A percentile compares a stretch with the other conserved stretches of the same genome.
These are phyloP conservation scores for Noctilio leporinus DNA, from an alignment of 2,113 vertebrate genomes.

Conservation along the genomic window DNA sequence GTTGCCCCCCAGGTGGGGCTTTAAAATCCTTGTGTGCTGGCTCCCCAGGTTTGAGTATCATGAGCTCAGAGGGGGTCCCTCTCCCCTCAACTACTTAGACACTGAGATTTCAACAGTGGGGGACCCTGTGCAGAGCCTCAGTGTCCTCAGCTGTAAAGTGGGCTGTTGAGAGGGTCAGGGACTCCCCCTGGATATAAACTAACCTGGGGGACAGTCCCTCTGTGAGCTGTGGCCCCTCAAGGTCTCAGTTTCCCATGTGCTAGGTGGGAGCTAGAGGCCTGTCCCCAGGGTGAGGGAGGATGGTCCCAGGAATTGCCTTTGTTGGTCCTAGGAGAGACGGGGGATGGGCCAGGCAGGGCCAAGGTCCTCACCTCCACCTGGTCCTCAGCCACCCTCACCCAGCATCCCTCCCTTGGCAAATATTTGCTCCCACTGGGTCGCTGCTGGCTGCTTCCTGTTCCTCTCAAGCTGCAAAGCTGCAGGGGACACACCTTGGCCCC, in stretches of 20 bases:
- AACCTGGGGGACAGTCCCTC: background rate
- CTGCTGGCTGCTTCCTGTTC: background rate
- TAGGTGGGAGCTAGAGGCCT: background rate
- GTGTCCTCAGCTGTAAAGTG: background rate
- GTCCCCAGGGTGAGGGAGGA: background rate
- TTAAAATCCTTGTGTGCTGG: background rate
- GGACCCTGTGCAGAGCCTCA: background rate
- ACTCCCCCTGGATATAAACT: background rate
- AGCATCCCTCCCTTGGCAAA: constrained; percentile 60
- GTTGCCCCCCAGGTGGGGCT: background rate
- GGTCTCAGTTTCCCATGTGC: background rate
- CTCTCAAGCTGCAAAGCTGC: background rate
- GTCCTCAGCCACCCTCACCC: background rate
- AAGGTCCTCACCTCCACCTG: background rate
- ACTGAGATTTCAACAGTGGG: background rate
- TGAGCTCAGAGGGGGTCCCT: background rate
- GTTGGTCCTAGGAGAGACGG: rapidly evolving
- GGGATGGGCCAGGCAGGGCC: background rate
- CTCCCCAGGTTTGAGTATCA: background rate
- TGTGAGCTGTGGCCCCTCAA: background rate
- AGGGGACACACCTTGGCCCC: rapidly evolving
- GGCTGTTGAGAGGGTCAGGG: background rate
- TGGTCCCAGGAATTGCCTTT: background rate
- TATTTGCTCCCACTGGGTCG: constrained; percentile 10
- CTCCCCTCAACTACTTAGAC: background rate